Conservation (phyloP, 1,140 invertebrate species). For the Zophobas morio region DNA sequence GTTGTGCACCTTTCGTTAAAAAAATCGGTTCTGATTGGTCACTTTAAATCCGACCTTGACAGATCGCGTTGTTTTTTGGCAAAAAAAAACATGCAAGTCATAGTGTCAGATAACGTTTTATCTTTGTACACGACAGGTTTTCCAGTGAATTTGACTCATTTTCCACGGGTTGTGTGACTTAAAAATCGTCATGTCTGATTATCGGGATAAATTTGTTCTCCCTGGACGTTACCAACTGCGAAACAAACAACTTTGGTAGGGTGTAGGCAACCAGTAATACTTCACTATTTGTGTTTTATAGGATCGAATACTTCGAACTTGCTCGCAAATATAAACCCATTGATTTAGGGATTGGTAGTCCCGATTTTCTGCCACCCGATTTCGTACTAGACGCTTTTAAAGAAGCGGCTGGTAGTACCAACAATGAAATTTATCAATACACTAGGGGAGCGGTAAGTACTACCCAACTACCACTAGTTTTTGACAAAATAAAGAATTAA, state of each 20-base stretch:
- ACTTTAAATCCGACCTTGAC: no score
- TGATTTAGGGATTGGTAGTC: constrained; percentile 98
- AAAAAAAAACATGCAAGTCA: no score
- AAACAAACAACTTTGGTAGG: background rate
- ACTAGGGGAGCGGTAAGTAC: constrained; percentile 84
- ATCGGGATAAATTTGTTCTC: no score
- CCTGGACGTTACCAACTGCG: background rate
- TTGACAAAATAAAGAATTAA: constrained; percentile 64
- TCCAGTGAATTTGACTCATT: no score
- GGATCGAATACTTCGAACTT: constrained; percentile 96
- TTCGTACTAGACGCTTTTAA: constrained; percentile 86
- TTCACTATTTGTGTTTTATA: constrained; percentile 65
- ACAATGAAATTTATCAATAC: constrained; percentile 92
- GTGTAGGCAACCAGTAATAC: background rate
- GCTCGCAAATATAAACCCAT: constrained; percentile 90
- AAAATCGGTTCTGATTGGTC: no score
- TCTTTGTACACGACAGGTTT: no score
- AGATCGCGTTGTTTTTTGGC: no score
- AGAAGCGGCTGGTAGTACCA: constrained; percentile 76
- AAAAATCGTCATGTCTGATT: no score
- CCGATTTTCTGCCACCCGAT: constrained; percentile 91
- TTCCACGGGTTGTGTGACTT: no score
- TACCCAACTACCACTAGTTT: background rate
- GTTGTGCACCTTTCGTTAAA: no score
- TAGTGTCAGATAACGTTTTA: no score